phyloP scores from a whole-genome alignment of 2,797 vertebrate species.

The Danio tinwini region DNA sequence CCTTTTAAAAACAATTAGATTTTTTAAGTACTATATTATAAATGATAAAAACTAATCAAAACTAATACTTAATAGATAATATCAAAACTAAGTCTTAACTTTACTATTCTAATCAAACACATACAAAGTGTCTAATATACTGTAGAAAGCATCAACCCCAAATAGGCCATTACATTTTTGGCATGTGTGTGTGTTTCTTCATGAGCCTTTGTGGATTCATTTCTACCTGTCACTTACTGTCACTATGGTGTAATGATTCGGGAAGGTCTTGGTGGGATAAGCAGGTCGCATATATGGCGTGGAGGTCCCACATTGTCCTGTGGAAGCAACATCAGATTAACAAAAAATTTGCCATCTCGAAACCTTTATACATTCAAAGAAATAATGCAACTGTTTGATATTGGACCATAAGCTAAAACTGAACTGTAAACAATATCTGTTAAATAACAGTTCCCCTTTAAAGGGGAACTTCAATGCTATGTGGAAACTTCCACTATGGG shows the following conservation, averaged over 20 bases:
- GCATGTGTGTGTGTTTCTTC: background rate
- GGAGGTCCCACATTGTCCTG: constrained; percentile 87
- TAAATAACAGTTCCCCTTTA: too few species aligned
- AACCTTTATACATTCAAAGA: too few species aligned
- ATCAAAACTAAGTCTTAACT: background rate
- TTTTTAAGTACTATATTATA: too few species aligned
- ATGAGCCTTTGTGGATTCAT: background rate
- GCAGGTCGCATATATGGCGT: constrained; percentile 85
- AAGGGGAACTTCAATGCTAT: too few species aligned
- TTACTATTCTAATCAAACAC: background rate
- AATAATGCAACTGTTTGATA: too few species aligned
- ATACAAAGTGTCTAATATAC: background rate
- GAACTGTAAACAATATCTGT: too few species aligned
- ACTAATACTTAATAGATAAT: too few species aligned
- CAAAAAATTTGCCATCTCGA: too few species aligned
- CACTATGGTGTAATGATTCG: constrained; percentile 96
- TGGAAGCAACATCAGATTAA: constrained; percentile 47
- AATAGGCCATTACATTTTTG: background rate
- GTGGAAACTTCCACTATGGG: too few species aligned
- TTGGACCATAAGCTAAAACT: too few species aligned
- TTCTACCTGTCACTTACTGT: constrained; percentile 83
- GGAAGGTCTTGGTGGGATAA: constrained; percentile 98
- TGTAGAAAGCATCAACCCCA: background rate
- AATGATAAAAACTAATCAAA: too few species aligned
- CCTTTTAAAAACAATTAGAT: too few species aligned